Evolutionary conservation across 1,140 invertebrate genomes (phyloP).

Genomic region (Calycopis cecrops): DNA sequence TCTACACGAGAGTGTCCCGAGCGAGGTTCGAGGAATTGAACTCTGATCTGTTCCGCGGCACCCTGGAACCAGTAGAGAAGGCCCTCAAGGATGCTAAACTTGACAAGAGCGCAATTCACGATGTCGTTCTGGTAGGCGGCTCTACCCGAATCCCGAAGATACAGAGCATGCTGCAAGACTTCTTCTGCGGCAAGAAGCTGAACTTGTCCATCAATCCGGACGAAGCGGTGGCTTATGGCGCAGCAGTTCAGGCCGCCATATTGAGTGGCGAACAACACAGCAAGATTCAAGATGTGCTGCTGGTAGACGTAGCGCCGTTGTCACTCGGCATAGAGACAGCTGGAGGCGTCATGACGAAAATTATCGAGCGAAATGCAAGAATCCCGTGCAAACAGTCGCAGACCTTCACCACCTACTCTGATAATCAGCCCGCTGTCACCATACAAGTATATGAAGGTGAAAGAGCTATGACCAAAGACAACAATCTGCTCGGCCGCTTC

Average conservation of each 20-base stretch:
- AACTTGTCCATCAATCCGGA: constrained; percentile 83
- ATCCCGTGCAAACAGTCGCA: constrained; percentile 82
- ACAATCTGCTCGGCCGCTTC: constrained; percentile 87
- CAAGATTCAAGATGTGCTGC: constrained; percentile 83
- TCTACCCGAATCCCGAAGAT: constrained; percentile 84
- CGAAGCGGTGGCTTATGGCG: constrained; percentile 81
- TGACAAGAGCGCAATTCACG: constrained; percentile 83
- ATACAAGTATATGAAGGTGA: constrained; percentile 88
- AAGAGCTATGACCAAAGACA: constrained; percentile 85
- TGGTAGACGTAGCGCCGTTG: constrained; percentile 82
- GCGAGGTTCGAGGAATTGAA: too few relatives aligned
- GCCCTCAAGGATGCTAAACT: too few relatives aligned
- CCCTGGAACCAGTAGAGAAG: too few relatives aligned
- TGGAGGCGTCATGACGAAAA: constrained; percentile 80
- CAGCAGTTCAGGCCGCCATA: constrained; percentile 80
- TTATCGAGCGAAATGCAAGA: constrained; percentile 80
- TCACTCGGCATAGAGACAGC: constrained; percentile 81
- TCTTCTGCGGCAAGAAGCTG: constrained; percentile 78
- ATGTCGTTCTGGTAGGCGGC: constrained; percentile 83
- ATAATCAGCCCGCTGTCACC: constrained; percentile 83
- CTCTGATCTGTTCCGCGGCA: too few relatives aligned
- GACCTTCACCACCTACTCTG: constrained; percentile 80
- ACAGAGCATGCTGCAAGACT: constrained; percentile 78
- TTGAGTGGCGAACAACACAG: constrained; percentile 76
- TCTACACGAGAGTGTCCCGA: too few relatives aligned